phyloP scores from a whole-genome alignment of 2,797 vertebrate species.

The Cyprinodon diabolis region DNA sequence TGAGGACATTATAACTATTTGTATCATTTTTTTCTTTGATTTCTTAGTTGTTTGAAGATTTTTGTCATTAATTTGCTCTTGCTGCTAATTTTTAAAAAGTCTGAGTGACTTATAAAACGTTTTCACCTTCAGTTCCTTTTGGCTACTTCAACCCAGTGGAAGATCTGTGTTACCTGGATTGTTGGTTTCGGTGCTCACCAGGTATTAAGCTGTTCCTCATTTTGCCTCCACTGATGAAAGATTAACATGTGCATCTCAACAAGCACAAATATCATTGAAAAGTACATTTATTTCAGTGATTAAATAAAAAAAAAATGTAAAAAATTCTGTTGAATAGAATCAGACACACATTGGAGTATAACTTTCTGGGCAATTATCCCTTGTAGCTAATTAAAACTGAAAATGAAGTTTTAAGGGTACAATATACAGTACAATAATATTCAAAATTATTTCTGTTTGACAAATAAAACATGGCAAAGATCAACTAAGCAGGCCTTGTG shows the following conservation, averaged over 20 bases:
- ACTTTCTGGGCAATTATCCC: background rate
- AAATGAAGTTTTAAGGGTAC: background rate
- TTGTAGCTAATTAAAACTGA: background rate
- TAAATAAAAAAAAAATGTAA: background rate
- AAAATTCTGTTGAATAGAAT: background rate
- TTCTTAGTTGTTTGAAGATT: conserved; percentile 8
- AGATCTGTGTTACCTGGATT: conserved; percentile 19
- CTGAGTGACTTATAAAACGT: background rate
- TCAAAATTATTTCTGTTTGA: background rate
- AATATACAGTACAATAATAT: background rate
- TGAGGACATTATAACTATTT: conserved; percentile 17
- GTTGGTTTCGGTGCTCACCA: conserved; percentile 22
- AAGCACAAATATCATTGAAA: background rate
- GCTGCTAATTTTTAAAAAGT: background rate
- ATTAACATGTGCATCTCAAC: conserved; percentile 1
- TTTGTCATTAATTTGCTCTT: background rate
- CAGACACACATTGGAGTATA: background rate
- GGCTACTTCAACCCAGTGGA: conserved; percentile 30
- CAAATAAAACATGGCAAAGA: background rate
- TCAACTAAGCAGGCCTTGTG: background rate
- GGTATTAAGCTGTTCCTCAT: conserved; percentile 10
- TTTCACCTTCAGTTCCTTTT: conserved; percentile 3
- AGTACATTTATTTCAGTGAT: background rate
- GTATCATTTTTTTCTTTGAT: background rate
- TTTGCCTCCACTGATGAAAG: conserved; percentile 13